Evolutionary conservation across 2,797 vertebrate genomes (phyloP), one percentile per base, ranked within the genome.

Genomic region (Peromyscus eremicus): DNA sequence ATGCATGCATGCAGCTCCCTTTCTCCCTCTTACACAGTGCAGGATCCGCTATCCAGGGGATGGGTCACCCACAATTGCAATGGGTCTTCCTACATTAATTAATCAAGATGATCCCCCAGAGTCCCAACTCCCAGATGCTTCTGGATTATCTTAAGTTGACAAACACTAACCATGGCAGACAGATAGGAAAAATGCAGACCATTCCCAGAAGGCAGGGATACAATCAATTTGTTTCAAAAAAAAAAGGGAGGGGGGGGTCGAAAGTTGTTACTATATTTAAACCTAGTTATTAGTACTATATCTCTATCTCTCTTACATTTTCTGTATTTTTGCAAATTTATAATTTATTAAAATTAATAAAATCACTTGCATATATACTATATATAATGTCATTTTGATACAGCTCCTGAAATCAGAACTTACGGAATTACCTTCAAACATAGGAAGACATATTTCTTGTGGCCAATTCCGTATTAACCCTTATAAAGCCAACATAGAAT

Each of bases 301-400:
- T 76, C 7, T 79, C 73, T 77, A 57, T 46, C 60, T 64, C 57
- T 73, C 25, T 88, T 89, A 43, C 4, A 75, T 89, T 57, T 62
- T 88, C 37, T 76, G 1, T 71, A 70, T 46, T 82, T 83, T 93
- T 97, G 46, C 21, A 86, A 70, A 57, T 77, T 93, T 9, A 60
- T 80, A 76, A 57, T 68, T 94, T 49, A 82, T 46, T 55, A 89
- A 95, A 89, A 76, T 64, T 46, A 88, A 89, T 73, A 95, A 96
- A 84, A 55, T 17, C 88, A 49, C 11, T n/a, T 75, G 52, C 8
- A n/a, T 90, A 81, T 79, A n/a, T 23, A 82, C 25, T 27, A 70
- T 62, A 62, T 49, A 49, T 49, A 52, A 14, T 52, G 2, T 91
- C 17, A 86, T 89, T 96, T 91, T 95, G 93, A 89, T 46, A 68